Evolutionary conservation across 2,113 vertebrate species (phyloP).

Genomic region (Meriones unguiculatus): DNA sequence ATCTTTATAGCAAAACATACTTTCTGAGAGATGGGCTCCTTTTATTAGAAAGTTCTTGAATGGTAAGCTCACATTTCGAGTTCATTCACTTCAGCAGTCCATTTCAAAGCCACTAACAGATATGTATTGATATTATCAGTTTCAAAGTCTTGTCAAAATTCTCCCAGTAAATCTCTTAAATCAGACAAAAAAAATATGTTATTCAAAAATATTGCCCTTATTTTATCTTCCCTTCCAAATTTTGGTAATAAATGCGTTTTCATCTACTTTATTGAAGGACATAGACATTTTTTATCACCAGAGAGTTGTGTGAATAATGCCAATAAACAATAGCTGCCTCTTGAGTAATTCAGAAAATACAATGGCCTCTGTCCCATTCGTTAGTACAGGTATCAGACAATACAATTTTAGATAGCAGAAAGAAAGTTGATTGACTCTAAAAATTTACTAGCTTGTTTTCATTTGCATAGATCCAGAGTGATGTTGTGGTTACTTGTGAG

Average conservation of each 20-base stretch:
- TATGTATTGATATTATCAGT: background rate
- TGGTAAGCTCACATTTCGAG: background rate
- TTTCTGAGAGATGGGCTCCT: background rate
- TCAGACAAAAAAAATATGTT: background rate
- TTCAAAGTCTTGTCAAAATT: background rate
- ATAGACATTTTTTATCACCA: background rate
- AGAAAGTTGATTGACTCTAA: background rate
- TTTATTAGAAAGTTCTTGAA: background rate
- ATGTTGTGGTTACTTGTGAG: background rate
- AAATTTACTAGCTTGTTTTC: background rate
- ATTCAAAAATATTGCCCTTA: background rate
- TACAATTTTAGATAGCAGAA: background rate
- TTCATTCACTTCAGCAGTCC: background rate
- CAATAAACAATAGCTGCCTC: background rate
- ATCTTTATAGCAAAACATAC: background rate
- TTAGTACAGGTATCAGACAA: background rate
- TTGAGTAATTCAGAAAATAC: background rate
- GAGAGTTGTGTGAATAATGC: background rate
- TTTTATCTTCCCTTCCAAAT: background rate
- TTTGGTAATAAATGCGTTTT: slow-evolving; percentile 3
- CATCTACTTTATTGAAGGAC: background rate
- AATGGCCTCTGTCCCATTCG: background rate
- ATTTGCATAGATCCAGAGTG: background rate
- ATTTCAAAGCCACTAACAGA: background rate
- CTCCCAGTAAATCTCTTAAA: background rate